Evolutionary conservation across 2,888 invertebrate genomes (phyloP).

Genomic region (Drosophila parthenogenetica): DNA sequence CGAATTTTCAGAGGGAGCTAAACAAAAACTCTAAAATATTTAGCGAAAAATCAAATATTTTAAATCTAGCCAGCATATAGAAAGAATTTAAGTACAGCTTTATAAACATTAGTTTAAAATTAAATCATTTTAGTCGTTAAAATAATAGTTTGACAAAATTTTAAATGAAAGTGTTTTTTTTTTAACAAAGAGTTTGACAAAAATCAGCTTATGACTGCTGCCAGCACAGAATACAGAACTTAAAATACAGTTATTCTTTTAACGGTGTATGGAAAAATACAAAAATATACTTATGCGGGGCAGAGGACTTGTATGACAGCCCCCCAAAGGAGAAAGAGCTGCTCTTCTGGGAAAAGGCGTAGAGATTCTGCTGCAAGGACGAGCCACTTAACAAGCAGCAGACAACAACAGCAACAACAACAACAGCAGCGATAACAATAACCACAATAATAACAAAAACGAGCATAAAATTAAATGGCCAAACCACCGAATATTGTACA

Average conservation of each 20-base stretch:
- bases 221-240: not conserved
- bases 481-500: conserved; percentile 21
- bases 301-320: conserved; percentile 30
- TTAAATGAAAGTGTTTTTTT: no score
- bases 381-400: conserved; percentile 63
- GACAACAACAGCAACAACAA: conserved; percentile 22
- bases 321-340: conserved; percentile 29
- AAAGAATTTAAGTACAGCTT: no score
- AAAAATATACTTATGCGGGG: not conserved
- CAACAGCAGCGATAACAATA: conserved; percentile 42
- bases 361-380: conserved; percentile 22
- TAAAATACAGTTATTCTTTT: not conserved
- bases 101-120: no score
- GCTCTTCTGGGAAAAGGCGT: conserved; percentile 25
- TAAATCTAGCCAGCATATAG: no score
- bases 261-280: conserved; percentile 6
- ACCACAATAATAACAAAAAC: conserved; percentile 45
- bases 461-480: conserved; percentile 15
- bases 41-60: no score
- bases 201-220: no score
- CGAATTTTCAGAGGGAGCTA: no score
- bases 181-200: no score
- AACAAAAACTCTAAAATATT: no score
- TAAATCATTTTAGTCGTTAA: no score
- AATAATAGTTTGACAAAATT: no score